phyloP scores from a whole-genome alignment of 92 coral and sea anemone genomes.

The Zoanthus sansibaricus region DNA sequence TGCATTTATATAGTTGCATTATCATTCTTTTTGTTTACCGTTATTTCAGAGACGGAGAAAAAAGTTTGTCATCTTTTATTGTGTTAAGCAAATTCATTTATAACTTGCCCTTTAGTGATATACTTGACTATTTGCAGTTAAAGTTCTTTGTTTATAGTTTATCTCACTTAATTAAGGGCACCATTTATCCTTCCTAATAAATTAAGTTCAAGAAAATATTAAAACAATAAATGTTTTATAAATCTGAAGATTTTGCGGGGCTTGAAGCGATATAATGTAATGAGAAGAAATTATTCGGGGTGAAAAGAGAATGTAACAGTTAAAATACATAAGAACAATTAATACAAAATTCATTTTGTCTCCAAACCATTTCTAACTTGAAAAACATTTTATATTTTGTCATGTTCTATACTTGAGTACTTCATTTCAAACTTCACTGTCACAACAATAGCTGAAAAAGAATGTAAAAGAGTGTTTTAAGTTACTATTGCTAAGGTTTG shows the following conservation, averaged over 20 bases:
- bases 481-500: too few species aligned
- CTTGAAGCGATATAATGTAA: background rate
- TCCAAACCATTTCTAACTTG: too few species aligned
- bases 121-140: constrained; percentile 14
- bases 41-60: background rate
- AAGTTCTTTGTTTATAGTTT: background rate
- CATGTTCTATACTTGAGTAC: too few species aligned
- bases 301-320: too few species aligned
- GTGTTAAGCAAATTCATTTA: background rate
- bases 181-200: background rate
- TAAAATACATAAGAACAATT: too few species aligned
- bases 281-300: too few species aligned
- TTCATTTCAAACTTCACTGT: too few species aligned
- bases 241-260: background rate
- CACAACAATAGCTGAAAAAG: too few species aligned
- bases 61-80: constrained; percentile 1
- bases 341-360: too few species aligned
- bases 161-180: background rate
- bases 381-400: too few species aligned
- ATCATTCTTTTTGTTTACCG: background rate
- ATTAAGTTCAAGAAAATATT: background rate
- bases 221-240: background rate
- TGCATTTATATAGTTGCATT: background rate
- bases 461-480: too few species aligned
- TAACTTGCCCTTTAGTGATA: background rate